Evolutionary conservation across 2,797 vertebrate genomes (phyloP), one percentile per base, ranked within the genome.

Genomic region (Octomys mimax): DNA sequence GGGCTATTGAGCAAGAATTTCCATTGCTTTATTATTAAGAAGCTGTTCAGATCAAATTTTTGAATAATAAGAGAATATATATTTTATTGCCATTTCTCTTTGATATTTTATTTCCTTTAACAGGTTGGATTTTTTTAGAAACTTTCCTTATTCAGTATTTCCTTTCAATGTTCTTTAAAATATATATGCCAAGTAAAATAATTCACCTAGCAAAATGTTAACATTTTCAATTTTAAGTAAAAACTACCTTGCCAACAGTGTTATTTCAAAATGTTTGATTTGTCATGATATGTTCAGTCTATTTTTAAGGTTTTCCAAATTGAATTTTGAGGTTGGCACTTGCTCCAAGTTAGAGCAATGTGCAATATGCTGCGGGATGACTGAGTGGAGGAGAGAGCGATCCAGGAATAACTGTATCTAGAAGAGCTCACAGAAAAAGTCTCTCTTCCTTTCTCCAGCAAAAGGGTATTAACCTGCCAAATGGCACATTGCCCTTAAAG

Each of bases 221-320:
- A 92, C 96, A 98, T 98, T 97, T 98, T 96, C 82, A 93, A 97
- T 96, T 97, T 96, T 96, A 94, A 97, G 96, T 91, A 92, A 96
- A 97, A 97, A 42, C 95, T 70, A 97, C 96, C 97, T 98, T 96
- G 88, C 95, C 96, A 97, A 81, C 95, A 96, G 95, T 97, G 96
- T 96, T 97, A 97, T 97, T 97, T 97, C 94, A 89, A 96, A 97
- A 94, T 4, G 85, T 98, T 98, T 97, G 97, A 98, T 98, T 97
- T 96, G 94, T 97, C 97, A 96, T 98, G 97, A 85, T 98, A 96
- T 97, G 94, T 94, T 97, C 94, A 93, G 94, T 97, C 96, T 98
- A 98, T 98, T 98, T 98, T 97, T 97, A 97, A 97, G 87, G 46
- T 92, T 95, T 87, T 97, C 90, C 93, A 97, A 97, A 95, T 96